Percentiles rank a stretch among this genome's conserved stretches.
Conservation (phyloP, 2,113 vertebrate species). For the Dipodomys ordii region DNA sequence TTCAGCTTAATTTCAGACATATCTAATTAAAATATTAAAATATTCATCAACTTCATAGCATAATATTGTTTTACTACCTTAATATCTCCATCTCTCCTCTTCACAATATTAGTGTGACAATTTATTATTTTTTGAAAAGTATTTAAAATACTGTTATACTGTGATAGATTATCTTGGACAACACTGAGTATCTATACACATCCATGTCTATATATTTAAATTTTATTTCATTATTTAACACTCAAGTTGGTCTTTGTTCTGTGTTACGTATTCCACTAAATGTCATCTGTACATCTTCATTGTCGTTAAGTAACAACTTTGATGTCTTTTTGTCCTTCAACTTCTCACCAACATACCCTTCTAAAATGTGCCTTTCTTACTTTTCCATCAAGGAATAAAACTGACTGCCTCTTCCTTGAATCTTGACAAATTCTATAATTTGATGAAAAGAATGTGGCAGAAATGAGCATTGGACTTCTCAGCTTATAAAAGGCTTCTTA, state of each 20-base stretch:
- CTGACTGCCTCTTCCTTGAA: not conserved
- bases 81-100: not conserved
- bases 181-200: not conserved
- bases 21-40: conserved; percentile 35
- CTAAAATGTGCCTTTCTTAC: conserved; percentile 6
- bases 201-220: not conserved
- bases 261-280: not conserved
- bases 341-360: not conserved
- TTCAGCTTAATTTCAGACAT: not conserved
- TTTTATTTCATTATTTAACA: not conserved
- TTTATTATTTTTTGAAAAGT: not conserved
- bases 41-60: not conserved
- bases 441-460: not conserved
- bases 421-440: not conserved
- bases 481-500: not conserved
- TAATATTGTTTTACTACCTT: no score
- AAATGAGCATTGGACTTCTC: not conserved
- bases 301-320: not conserved
- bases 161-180: not conserved
- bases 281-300: not conserved
- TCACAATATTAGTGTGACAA: not conserved
- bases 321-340: not conserved
- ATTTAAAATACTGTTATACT: not conserved
- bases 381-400: not conserved
- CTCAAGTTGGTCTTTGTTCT: not conserved